Conservation (phyloP, 2,888 invertebrate genomes). For the Petrolisthes cinctipes region DNA sequence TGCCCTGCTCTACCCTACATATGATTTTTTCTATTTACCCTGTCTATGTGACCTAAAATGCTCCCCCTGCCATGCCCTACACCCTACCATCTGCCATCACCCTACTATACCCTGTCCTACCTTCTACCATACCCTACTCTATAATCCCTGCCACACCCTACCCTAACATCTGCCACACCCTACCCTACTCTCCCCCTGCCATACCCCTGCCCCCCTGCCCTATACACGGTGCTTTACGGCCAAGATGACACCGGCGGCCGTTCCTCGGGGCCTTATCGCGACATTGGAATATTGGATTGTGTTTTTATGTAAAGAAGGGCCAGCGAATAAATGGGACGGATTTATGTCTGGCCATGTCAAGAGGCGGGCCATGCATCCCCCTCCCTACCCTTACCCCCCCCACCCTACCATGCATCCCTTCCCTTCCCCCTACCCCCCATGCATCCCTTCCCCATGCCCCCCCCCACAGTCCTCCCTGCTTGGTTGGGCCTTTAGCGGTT, state of each 20-base stretch:
- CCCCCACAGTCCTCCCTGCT: not conserved
- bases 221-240: slow-evolving; percentile 33
- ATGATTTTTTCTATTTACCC: too few relatives aligned
- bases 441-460: not conserved
- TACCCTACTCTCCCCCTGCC: slow-evolving; percentile 5
- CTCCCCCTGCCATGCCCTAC: not conserved
- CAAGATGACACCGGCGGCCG: slow-evolving; percentile 46
- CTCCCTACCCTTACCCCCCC: not conserved
- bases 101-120: not conserved
- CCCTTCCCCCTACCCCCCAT: not conserved
- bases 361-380: slow-evolving; percentile 1
- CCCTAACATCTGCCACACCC: not conserved
- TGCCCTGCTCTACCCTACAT: too few relatives aligned
- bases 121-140: not conserved
- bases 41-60: too few relatives aligned
- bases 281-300: slow-evolving; percentile 61
- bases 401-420: not conserved
- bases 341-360: slow-evolving; percentile 34
- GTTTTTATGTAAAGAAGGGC: slow-evolving; percentile 62
- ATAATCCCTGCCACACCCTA: not conserved
- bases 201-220: not conserved
- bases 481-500: not conserved
- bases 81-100: not conserved
- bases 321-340: slow-evolving; percentile 53
- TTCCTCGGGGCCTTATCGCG: slow-evolving; percentile 45